Conservation (phyloP, 2,888 invertebrate species). For the Malthinus flaveolus region DNA sequence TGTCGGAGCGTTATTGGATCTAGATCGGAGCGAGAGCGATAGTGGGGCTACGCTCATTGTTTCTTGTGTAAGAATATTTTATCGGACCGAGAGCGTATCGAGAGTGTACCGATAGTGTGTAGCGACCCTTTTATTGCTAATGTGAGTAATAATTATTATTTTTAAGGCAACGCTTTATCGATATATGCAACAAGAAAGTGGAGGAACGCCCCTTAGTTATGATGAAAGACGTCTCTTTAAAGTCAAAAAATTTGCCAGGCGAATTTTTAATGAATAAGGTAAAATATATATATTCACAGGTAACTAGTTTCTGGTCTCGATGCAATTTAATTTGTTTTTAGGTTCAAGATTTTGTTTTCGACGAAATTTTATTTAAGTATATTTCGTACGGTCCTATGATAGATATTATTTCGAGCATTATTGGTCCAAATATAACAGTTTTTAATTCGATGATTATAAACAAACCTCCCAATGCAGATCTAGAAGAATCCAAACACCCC, state of each 20-base stretch:
- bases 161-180: background rate
- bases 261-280: background rate
- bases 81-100: too few relatives aligned
- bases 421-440: background rate
- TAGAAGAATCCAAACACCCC: background rate
- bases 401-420: background rate
- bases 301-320: background rate
- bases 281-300: background rate
- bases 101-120: too few relatives aligned
- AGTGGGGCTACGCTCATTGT: too few relatives aligned
- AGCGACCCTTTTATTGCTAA: background rate
- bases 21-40: too few relatives aligned
- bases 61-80: too few relatives aligned
- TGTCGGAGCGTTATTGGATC: too few relatives aligned
- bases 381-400: background rate
- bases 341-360: background rate
- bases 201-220: background rate
- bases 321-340: background rate
- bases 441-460: background rate
- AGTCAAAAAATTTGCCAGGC: background rate
- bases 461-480: background rate
- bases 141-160: background rate
- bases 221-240: background rate
- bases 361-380: background rate
- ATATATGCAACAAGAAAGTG: background rate